A percentile compares a stretch with the other conserved stretches of the same genome.
Conservation (phyloP, 2,888 invertebrate genomes). For the Lissonota sp. region DNA sequence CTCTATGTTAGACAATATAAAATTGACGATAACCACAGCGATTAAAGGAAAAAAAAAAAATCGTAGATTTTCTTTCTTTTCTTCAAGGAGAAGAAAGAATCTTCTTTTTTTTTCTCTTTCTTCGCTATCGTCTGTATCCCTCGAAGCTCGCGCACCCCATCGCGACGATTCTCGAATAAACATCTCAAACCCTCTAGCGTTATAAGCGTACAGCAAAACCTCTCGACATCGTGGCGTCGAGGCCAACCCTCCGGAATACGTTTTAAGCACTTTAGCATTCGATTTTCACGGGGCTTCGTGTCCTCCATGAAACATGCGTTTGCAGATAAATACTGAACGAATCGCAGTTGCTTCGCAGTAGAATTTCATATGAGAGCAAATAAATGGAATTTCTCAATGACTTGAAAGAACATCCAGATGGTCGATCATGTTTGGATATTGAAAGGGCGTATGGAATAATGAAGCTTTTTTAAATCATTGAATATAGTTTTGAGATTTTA, state of each 20-base stretch:
- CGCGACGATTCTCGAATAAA: conserved; percentile 51
- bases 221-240: conserved; percentile 3
- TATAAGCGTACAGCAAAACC: conserved; percentile 31
- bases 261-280: conserved; percentile 27
- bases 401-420: no score
- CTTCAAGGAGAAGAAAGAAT: conserved; percentile 15
- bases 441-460: no score
- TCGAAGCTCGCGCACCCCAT: conserved; percentile 15
- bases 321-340: background rate
- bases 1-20: conserved; percentile 50
- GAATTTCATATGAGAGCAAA: background rate
- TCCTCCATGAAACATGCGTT: background rate
- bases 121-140: conserved; percentile 17
- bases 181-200: conserved; percentile 26
- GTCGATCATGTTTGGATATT: no score
- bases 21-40: conserved; percentile 12
- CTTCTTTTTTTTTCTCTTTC: background rate
- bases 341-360: no score
- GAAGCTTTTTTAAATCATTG: no score
- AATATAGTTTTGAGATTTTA: no score
- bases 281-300: conserved; percentile 26
- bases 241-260: conserved; percentile 1
- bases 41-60: conserved; percentile 23
- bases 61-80: conserved; percentile 13
- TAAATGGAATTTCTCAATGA: no score